A percentile compares a stretch with the other conserved stretches of the same genome.
Evolutionary conservation across 2,113 vertebrate species (phyloP).

Genomic region (Nymphicus hollandicus): DNA sequence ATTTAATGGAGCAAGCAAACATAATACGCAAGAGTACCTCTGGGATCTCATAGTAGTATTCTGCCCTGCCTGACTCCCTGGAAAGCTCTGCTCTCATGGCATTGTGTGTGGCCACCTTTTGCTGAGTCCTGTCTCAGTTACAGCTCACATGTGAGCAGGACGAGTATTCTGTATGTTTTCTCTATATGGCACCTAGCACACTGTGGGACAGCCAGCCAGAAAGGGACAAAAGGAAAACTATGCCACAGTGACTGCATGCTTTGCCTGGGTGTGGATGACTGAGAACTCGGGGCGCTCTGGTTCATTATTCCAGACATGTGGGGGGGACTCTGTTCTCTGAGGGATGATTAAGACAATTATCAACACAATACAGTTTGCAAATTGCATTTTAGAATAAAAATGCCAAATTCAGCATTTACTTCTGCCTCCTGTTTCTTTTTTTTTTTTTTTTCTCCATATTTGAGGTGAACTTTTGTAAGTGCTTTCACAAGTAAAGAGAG

Average conservation of each 20-base stretch:
- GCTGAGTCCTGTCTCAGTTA: rapidly evolving
- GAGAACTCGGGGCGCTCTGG: neutral
- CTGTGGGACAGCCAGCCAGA: neutral
- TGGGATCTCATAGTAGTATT: neutral
- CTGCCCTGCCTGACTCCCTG: neutral
- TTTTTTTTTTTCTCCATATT: neutral
- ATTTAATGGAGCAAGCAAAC: conserved; percentile 42
- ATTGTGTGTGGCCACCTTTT: neutral
- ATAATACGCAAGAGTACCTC: neutral
- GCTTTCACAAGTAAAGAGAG: neutral
- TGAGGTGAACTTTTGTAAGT: neutral
- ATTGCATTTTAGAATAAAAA: neutral
- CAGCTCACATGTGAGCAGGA: neutral
- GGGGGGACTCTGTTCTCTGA: neutral
- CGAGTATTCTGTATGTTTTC: neutral
- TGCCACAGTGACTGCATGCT: neutral
- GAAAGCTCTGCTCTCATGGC: neutral
- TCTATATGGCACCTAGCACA: neutral
- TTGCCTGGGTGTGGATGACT: neutral
- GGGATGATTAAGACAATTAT: neutral
- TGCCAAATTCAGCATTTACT: neutral
- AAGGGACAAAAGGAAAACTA: neutral
- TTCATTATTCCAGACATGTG: neutral
- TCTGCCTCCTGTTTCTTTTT: neutral
- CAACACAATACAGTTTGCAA: neutral